A percentile compares a stretch with the other conserved stretches of the same genome.
These are phyloP conservation scores for Chymomyza amoena DNA, from an alignment of 2,888 invertebrate genomes.

Conservation along the genomic window DNA sequence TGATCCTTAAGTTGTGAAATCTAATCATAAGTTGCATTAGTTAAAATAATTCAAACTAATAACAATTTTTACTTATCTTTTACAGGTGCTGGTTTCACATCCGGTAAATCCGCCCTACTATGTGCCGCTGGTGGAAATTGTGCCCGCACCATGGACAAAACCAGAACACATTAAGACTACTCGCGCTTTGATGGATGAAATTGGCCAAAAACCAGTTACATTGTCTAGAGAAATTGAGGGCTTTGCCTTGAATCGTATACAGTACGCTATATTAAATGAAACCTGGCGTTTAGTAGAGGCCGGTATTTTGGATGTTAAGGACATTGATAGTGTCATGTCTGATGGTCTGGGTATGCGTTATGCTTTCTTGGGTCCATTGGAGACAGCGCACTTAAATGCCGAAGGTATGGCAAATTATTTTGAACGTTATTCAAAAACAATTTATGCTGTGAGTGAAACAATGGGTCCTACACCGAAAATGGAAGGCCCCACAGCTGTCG, in stretches of 20 bases:
- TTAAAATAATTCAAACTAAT: background rate
- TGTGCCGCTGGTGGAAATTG: slow-evolving; percentile 95
- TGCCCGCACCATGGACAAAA: slow-evolving; percentile 96
- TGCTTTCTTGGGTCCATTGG: slow-evolving; percentile 95
- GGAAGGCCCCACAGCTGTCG: slow-evolving; percentile 83
- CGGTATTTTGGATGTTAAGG: slow-evolving; percentile 90
- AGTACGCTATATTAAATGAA: slow-evolving; percentile 96
- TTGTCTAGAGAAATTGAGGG: slow-evolving; percentile 93
- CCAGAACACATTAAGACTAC: slow-evolving; percentile 87
- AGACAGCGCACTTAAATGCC: slow-evolving; percentile 96
- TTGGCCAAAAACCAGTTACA: slow-evolving; percentile 94
- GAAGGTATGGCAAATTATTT: slow-evolving; percentile 86
- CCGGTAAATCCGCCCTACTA: slow-evolving; percentile 99
- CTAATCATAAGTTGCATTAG: too few relatives aligned
- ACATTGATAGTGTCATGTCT: slow-evolving; percentile 95
- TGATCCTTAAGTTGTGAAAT: too few relatives aligned
- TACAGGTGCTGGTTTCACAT: slow-evolving; percentile 85
- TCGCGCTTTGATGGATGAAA: slow-evolving; percentile 87
- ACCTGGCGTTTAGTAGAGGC: slow-evolving; percentile 92
- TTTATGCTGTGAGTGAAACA: slow-evolving; percentile 83
- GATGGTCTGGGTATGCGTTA: slow-evolving; percentile 97
- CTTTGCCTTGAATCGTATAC: slow-evolving; percentile 95
- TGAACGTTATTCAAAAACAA: slow-evolving; percentile 83
- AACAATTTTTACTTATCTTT: background rate
- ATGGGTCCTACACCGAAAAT: slow-evolving; percentile 88